Conservation (phyloP, 2,888 invertebrate genomes). For the Ophraella communa region DNA sequence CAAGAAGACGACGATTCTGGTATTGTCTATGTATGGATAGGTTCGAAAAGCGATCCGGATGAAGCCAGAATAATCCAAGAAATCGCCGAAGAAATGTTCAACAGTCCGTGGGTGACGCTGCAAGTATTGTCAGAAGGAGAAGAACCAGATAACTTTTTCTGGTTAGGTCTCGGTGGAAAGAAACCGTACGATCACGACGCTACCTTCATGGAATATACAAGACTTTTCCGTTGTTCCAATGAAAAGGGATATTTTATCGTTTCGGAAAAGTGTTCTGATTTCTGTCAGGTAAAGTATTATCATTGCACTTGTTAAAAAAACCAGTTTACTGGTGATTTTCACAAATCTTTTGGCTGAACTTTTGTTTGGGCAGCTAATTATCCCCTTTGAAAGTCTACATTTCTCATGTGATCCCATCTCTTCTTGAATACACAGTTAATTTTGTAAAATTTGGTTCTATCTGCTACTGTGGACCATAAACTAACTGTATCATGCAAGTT, state of each 20-base stretch:
- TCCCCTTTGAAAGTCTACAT: too few relatives aligned
- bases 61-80: conserved; percentile 87
- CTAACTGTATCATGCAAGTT: too few relatives aligned
- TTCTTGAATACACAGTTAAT: too few relatives aligned
- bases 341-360: too few relatives aligned
- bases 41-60: conserved; percentile 82
- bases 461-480: too few relatives aligned
- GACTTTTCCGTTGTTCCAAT: conserved; percentile 97
- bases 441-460: too few relatives aligned
- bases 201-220: conserved; percentile 89
- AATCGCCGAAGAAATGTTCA: conserved; percentile 92
- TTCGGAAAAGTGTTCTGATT: conserved; percentile 98
- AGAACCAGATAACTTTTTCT: conserved; percentile 98
- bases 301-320: too few relatives aligned
- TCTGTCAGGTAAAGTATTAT: conserved; percentile 96
- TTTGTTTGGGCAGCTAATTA: too few relatives aligned
- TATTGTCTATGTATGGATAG: conserved; percentile 96
- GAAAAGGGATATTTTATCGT: conserved; percentile 99
- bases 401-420: too few relatives aligned
- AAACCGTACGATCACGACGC: conserved; percentile 89
- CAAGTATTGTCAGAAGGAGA: conserved; percentile 90
- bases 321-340: too few relatives aligned
- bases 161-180: conserved; percentile 90
- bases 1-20: conserved; percentile 84
- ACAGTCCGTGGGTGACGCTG: conserved; percentile 78